A percentile compares a stretch with the other conserved stretches of the same genome.
Conservation (phyloP, 1,140 invertebrate genomes). For the Drosophila nannoptera region DNA sequence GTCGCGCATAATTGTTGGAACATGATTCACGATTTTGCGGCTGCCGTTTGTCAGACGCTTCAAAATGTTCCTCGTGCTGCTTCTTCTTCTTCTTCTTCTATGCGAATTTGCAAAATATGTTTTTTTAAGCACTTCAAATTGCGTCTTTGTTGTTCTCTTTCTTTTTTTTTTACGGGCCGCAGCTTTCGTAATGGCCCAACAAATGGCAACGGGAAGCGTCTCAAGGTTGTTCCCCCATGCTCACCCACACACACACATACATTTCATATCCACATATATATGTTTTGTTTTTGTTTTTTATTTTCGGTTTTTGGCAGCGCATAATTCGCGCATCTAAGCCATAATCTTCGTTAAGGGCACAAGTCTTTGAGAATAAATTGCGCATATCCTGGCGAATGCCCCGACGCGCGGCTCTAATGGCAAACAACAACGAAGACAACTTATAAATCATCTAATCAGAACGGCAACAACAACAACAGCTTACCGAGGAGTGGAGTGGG, state of each 20-base stretch:
- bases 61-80: too few species aligned
- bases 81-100: slow-evolving; percentile 18
- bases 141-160: not conserved
- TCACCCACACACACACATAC: too few species aligned
- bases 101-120: slow-evolving; percentile 62
- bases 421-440: slow-evolving; percentile 63
- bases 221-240: too few species aligned
- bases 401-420: slow-evolving; percentile 25
- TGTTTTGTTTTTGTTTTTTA: slow-evolving; percentile 7
- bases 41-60: not conserved
- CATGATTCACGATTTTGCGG: slow-evolving; percentile 64
- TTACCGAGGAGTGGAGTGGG: not conserved
- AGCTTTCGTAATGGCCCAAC: slow-evolving; percentile 38
- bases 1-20: slow-evolving; percentile 63
- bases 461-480: slow-evolving; percentile 37
- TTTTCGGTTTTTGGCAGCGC: slow-evolving; percentile 37
- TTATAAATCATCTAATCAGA: slow-evolving; percentile 77
- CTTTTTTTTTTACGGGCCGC: slow-evolving; percentile 12
- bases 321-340: slow-evolving; percentile 73
- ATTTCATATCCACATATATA: too few species aligned
- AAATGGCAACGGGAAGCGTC: slow-evolving; percentile 16
- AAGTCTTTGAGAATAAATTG: slow-evolving; percentile 65
- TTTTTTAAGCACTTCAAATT: slow-evolving; percentile 34
- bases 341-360: slow-evolving; percentile 62
- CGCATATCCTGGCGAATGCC: slow-evolving; percentile 42